These are phyloP conservation scores for Alethe castanea DNA, from an alignment of 2,113 vertebrate genomes.

Conservation along the genomic window DNA sequence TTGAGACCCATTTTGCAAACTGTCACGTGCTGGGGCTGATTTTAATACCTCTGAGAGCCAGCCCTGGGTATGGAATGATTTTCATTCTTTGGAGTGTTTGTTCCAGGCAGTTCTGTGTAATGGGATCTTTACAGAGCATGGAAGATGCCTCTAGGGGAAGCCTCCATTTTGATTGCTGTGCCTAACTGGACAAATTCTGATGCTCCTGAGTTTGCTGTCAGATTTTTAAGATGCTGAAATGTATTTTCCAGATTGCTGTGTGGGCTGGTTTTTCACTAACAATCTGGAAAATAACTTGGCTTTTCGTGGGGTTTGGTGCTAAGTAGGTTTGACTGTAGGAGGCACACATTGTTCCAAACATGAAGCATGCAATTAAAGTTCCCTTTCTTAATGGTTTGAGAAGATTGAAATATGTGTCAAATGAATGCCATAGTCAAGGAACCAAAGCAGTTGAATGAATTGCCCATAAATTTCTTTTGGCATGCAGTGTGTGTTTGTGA, in stretches of 20 bases:
- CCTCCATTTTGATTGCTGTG: neutral
- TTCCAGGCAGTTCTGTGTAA: neutral
- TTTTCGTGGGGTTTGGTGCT: neutral
- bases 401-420: neutral
- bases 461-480: neutral
- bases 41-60: neutral
- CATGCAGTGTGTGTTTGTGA: neutral
- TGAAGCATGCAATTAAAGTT: neutral
- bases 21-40: neutral
- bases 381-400: neutral
- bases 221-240: neutral
- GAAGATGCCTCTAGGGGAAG: neutral
- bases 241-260: neutral
- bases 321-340: neutral
- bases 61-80: neutral
- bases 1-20: neutral
- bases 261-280: neutral
- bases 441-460: neutral
- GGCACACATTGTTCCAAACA: neutral
- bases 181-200: neutral
- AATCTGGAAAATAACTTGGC: neutral
- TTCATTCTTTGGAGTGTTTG: neutral
- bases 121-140: neutral
- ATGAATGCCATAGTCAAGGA: neutral
- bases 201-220: neutral